Evolutionary conservation across 2,113 vertebrate species (phyloP).

Genomic region (Rostratula benghalensis): DNA sequence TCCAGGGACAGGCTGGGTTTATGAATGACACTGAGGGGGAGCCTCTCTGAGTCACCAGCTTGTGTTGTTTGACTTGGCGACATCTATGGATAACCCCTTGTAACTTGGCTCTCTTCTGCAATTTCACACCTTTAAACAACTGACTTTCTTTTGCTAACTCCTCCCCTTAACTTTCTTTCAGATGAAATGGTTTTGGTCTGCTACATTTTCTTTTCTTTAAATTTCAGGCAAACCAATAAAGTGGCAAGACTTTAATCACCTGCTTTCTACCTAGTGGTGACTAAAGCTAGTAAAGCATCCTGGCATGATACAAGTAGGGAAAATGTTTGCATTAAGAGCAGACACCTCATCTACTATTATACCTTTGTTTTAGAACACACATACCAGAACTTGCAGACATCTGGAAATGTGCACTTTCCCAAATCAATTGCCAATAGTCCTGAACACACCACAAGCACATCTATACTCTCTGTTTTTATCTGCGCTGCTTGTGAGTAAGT

Average conservation of each 20-base stretch:
- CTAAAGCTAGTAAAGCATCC: conserved; percentile 13
- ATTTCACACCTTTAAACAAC: conserved; percentile 41
- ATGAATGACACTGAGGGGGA: not conserved
- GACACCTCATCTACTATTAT: not conserved
- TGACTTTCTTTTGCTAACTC: not conserved
- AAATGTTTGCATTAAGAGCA: not conserved
- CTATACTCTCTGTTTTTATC: not conserved
- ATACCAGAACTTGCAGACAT: conserved; percentile 20
- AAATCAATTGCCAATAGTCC: not conserved
- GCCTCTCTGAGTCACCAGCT: not conserved
- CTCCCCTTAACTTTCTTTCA: not conserved
- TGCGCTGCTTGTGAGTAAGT: not conserved
- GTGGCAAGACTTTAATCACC: not conserved
- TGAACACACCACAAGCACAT: not conserved
- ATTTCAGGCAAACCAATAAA: not conserved
- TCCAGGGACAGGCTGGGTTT: not conserved
- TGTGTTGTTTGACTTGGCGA: conserved; percentile 29
- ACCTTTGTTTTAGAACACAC: conserved; percentile 2
- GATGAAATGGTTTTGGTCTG: not conserved
- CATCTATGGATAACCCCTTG: not conserved
- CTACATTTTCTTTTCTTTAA: not conserved
- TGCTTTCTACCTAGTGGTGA: not conserved
- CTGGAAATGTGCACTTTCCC: not conserved
- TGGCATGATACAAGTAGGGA: not conserved
- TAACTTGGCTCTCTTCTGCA: not conserved